These are phyloP conservation scores for Lasius fuliginosus DNA, from an alignment of 2,888 invertebrate genomes.

Conservation along the genomic window DNA sequence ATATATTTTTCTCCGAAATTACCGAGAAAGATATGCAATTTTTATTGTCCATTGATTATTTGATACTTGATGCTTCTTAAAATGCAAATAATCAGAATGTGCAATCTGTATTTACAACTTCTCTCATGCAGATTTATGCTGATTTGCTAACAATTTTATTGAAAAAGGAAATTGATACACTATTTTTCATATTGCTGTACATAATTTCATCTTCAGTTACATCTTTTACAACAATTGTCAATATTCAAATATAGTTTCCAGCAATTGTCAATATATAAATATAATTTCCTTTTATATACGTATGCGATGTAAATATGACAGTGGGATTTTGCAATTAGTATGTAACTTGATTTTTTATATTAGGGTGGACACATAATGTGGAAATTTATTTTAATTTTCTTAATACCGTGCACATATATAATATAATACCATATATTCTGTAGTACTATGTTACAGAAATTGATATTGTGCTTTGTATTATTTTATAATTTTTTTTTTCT, in stretches of 20 bases:
- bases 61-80: not conserved
- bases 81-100: constrained; percentile 23
- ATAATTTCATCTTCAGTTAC: constrained; percentile 33
- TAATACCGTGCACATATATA: not conserved
- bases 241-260: not conserved
- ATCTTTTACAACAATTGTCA: constrained; percentile 21
- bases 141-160: constrained; percentile 24
- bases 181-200: constrained; percentile 12
- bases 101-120: constrained; percentile 39
- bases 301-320: constrained; percentile 34
- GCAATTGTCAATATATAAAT: constrained; percentile 37
- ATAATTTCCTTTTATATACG: constrained; percentile 23
- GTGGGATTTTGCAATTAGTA: constrained; percentile 35
- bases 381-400: constrained; percentile 28
- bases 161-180: not conserved
- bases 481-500: not conserved
- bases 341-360: not conserved
- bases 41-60: constrained; percentile 6
- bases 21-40: not conserved
- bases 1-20: not conserved
- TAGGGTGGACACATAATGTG: not conserved
- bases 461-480: not conserved
- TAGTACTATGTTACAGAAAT: not conserved
- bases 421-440: not conserved
- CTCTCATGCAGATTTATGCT: constrained; percentile 8